These are phyloP conservation scores for Germaria angustata DNA, from an alignment of 2,888 invertebrate species.

Conservation along the genomic window DNA sequence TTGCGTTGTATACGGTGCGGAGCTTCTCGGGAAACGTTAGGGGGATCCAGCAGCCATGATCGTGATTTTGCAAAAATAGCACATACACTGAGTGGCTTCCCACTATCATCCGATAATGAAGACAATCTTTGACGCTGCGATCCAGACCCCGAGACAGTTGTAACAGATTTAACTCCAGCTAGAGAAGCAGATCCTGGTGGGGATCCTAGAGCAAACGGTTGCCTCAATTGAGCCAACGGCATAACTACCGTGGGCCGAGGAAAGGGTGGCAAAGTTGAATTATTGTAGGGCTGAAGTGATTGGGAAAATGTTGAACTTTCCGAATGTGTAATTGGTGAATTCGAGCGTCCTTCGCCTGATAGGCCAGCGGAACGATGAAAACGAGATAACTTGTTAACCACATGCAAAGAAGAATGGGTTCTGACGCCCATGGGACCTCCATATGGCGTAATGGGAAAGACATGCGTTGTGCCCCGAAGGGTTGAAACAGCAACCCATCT, in stretches of 20 bases:
- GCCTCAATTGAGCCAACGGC: slow-evolving; percentile 93
- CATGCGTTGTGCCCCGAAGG: slow-evolving; percentile 97
- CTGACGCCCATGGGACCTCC: slow-evolving; percentile 94
- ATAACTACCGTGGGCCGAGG: slow-evolving; percentile 90
- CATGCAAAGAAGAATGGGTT: slow-evolving; percentile 96
- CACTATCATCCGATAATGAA: slow-evolving; percentile 86
- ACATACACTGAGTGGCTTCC: slow-evolving; percentile 87
- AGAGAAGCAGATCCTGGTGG: slow-evolving; percentile 74
- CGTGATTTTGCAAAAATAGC: slow-evolving; percentile 89
- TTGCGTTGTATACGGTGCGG: slow-evolving; percentile 81
- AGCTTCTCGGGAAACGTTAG: slow-evolving; percentile 80
- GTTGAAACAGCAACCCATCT: slow-evolving; percentile 99
- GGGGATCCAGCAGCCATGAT: slow-evolving; percentile 84
- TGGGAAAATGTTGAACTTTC: slow-evolving; percentile 79
- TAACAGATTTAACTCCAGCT: slow-evolving; percentile 62
- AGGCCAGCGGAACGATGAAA: slow-evolving; percentile 98
- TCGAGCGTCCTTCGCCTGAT: slow-evolving; percentile 85
- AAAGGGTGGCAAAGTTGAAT: slow-evolving; percentile 95
- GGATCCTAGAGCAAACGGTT: slow-evolving; percentile 81
- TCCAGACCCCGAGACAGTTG: slow-evolving; percentile 76
- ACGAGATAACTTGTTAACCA: slow-evolving; percentile 95
- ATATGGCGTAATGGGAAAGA: slow-evolving; percentile 98
- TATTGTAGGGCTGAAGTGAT: slow-evolving; percentile 85
- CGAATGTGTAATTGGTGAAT: slow-evolving; percentile 83
- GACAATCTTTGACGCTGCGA: slow-evolving; percentile 84